phyloP scores from a whole-genome alignment of 2,888 invertebrate species.

The Gymnoscelis rufifasciata region DNA sequence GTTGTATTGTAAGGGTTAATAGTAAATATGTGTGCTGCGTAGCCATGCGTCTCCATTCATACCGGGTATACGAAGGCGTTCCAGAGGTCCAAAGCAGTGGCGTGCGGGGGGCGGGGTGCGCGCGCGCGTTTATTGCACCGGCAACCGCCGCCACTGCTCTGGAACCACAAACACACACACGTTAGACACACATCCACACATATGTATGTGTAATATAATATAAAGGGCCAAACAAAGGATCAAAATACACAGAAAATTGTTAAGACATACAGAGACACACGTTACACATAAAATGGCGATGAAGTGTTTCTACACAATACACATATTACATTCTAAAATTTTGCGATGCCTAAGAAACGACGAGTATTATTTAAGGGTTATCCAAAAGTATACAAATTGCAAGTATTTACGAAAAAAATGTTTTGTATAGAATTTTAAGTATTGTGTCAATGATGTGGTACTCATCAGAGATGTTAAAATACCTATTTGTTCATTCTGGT shows the following conservation, averaged over 20 bases:
- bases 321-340: no score
- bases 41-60: conserved; percentile 50
- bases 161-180: conserved; percentile 76
- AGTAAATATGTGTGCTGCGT: conserved; percentile 11
- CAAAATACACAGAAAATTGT: not conserved
- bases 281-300: no score
- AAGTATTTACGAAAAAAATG: no score
- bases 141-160: conserved; percentile 80
- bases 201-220: conserved; percentile 12
- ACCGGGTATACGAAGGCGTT: conserved; percentile 83
- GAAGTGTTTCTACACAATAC: no score
- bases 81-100: conserved; percentile 83
- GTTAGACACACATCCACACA: conserved; percentile 52
- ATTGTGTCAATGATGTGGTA: no score
- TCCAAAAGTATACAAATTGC: no score
- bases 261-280: no score
- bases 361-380: no score
- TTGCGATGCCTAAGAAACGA: no score
- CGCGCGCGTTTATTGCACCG: conserved; percentile 79
- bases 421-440: no score
- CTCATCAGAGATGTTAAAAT: no score
- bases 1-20: not conserved
- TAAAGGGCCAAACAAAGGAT: not conserved
- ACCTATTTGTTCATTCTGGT: no score
- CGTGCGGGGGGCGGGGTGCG: conserved; percentile 84